Base-by-base conservation (phyloP, 2,797 vertebrate genomes). In the Spizella passerina region DNA sequence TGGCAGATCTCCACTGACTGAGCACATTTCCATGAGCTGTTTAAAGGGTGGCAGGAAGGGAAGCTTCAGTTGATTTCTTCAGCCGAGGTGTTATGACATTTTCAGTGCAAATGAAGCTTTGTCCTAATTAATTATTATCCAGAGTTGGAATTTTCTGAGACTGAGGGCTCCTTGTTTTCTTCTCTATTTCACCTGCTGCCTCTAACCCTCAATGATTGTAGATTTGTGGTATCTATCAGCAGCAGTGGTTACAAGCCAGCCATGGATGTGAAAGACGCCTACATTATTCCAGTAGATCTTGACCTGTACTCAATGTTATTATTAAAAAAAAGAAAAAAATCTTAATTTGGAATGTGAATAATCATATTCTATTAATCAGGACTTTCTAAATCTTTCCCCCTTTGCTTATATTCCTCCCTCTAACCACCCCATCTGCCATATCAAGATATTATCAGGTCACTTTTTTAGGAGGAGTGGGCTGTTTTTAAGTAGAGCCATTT, bases 301-400 rank as follows among this genome's bases (percentile, higher is more conserved):
- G 29, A 83, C 46, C 64, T 60, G 3, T 53, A 14, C n/a, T 75
- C 38, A 43, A 5, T 46, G 12, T 53, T 46, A 27, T 26, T 34
- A 39, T 32, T 66, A 6, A 18, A 32, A 43, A 12, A 1, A 2
- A 15, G 2, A 13, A 39, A n/a, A 17, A 32, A 1, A 1, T 22
- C n/a, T 21, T 44, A 6, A 27, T 49, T 56, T 68, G 29, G 65
- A 64, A 38, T 20, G 6, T 43, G 53, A 88, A 20, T 39, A 53
- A 50, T 49, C 10, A 1, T 72, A 16, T 38, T 90, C n/a, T 69
- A 14, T n/a, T 80, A 43, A 87, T 39, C 34, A 57, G 6, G 38
- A 11, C 24, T 68, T 85, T 18, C 5, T 26, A 55, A 22, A 29
- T 79, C 23, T 47, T 72, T 52, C 6, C 6, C 9, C 10, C 16